Conservation (phyloP, 1,140 invertebrate species). For the Zaprionus inermis region DNA sequence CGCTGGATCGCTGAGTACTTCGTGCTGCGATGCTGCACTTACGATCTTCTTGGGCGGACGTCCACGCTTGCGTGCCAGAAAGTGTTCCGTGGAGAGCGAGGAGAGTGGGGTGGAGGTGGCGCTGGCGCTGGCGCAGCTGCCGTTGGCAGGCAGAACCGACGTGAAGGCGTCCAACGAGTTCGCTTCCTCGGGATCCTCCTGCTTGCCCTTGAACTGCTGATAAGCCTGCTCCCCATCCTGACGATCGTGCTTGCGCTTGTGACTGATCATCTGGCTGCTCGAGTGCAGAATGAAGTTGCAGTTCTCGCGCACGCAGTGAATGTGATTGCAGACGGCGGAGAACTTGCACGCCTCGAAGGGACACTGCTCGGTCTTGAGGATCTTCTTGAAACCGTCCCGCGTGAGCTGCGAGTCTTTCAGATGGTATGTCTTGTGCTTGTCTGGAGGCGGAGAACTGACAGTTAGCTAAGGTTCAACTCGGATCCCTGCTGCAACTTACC, state of each 20-base stretch:
- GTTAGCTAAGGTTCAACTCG: neutral
- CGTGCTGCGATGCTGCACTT: slow-evolving; percentile 24
- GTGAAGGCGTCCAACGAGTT: slow-evolving; percentile 48
- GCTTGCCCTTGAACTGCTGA: slow-evolving; percentile 88
- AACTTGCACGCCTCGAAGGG: slow-evolving; percentile 95
- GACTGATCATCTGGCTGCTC: slow-evolving; percentile 98
- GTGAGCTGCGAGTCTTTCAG: slow-evolving; percentile 98
- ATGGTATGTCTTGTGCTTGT: slow-evolving; percentile 99
- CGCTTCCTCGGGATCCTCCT: slow-evolving; percentile 52
- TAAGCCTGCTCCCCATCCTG: slow-evolving; percentile 94
- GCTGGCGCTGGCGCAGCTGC: slow-evolving; percentile 42
- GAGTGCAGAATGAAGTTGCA: slow-evolving; percentile 98
- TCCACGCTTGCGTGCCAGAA: slow-evolving; percentile 77
- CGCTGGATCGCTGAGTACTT: neutral
- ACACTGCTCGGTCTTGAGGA: slow-evolving; percentile 98
- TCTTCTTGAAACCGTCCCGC: slow-evolving; percentile 99
- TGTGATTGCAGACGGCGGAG: slow-evolving; percentile 98
- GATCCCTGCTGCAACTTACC: slow-evolving; percentile 87
- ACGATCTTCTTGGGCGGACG: slow-evolving; percentile 83
- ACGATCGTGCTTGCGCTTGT: slow-evolving; percentile 98
- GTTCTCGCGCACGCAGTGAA: slow-evolving; percentile 97
- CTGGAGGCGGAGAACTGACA: slow-evolving; percentile 85
- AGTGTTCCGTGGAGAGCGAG: slow-evolving; percentile 76
- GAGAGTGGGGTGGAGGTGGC: slow-evolving; percentile 71
- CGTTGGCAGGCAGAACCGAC: slow-evolving; percentile 20